Conservation (phyloP, 2,113 vertebrate genomes). For the Platysternon megacephalum region DNA sequence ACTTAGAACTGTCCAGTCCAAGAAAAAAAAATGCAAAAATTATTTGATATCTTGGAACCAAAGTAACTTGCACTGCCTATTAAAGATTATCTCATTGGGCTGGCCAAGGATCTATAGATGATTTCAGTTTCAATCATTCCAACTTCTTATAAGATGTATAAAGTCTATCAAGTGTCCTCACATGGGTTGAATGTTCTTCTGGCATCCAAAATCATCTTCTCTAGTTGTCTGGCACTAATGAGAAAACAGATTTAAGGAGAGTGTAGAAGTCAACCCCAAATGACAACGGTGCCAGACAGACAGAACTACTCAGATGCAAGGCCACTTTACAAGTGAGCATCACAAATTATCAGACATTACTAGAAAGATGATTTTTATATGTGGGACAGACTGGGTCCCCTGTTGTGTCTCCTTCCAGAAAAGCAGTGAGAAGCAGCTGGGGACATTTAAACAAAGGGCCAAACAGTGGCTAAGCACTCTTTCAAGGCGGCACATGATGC, state of each 20-base stretch:
- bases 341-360: rapidly evolving
- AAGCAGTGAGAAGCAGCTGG: not conserved
- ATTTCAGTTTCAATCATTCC: not conserved
- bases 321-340: not conserved
- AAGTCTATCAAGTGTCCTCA: not conserved
- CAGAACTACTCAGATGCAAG: not conserved
- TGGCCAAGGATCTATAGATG: too few relatives aligned
- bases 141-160: not conserved
- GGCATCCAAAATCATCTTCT: not conserved
- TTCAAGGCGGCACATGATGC: not conserved
- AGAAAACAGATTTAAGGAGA: not conserved
- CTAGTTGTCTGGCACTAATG: not conserved
- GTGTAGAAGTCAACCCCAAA: not conserved
- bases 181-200: too few relatives aligned
- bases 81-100: rapidly evolving
- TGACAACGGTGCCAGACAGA: not conserved
- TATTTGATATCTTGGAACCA: not conserved
- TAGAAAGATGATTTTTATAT: rapidly evolving
- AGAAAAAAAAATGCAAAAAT: not conserved
- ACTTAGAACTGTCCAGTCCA: not conserved
- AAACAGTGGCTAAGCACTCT: not conserved
- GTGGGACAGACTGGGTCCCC: not conserved
- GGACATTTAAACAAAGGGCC: not conserved
- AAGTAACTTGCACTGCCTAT: not conserved
- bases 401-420: not conserved